These are phyloP conservation scores for Theodoxus fluviatilis DNA, from an alignment of 2,888 invertebrate species.

Conservation along the genomic window DNA sequence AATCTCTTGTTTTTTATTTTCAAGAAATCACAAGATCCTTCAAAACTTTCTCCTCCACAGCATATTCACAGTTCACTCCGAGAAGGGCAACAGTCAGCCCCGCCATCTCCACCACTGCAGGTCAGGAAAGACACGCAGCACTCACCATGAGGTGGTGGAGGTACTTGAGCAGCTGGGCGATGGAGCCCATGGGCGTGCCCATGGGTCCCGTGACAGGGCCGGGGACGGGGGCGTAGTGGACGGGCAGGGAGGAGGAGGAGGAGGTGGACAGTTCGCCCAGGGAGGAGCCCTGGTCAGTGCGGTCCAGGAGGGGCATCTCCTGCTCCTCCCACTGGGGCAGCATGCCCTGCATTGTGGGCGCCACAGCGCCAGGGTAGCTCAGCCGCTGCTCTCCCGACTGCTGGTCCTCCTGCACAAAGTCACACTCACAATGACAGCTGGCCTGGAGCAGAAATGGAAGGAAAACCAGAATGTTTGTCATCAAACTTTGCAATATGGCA, in stretches of 20 bases:
- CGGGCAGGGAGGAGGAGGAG: slow-evolving; percentile 49
- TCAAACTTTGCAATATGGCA: too few relatives aligned
- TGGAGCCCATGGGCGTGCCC: slow-evolving; percentile 79
- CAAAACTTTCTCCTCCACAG: neutral
- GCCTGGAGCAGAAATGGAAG: too few relatives aligned
- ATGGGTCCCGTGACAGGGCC: too few relatives aligned
- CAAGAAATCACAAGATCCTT: neutral
- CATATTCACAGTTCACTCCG: too few relatives aligned
- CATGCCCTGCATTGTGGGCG: slow-evolving; percentile 21
- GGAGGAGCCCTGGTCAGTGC: slow-evolving; percentile 38
- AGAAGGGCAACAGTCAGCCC: too few relatives aligned
- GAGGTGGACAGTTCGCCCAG: slow-evolving; percentile 44
- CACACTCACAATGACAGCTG: too few relatives aligned
- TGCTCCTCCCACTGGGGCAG: slow-evolving; percentile 30
- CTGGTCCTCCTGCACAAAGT: too few relatives aligned
- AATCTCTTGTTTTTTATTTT: neutral
- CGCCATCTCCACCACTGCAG: too few relatives aligned
- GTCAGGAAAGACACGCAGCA: too few relatives aligned
- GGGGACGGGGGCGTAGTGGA: too few relatives aligned
- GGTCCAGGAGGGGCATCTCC: slow-evolving; percentile 23
- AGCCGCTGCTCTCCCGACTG: slow-evolving; percentile 26
- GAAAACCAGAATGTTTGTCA: too few relatives aligned
- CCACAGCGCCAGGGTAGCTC: slow-evolving; percentile 8
- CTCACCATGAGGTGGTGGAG: slow-evolving; percentile 79
- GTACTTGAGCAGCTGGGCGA: slow-evolving; percentile 83